Base-by-base conservation (phyloP, 1,140 invertebrate species). In the Cydia pomonella region DNA sequence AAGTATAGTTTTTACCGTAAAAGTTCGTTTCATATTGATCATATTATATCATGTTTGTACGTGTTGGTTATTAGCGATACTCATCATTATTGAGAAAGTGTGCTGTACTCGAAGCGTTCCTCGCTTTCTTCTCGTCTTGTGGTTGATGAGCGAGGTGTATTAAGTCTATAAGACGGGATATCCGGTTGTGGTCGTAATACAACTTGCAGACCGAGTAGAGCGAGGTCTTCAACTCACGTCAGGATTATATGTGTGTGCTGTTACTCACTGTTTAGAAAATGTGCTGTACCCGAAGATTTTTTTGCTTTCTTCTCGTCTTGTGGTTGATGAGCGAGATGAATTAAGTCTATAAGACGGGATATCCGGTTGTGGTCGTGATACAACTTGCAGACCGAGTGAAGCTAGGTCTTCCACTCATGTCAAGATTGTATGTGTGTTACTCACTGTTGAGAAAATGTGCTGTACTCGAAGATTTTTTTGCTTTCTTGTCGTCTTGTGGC, bases 161-260 rank as follows among this genome's bases (percentile, higher is more conserved):
- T 81, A 95, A 94, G 79, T 96, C 96, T 95, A 97, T 97, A 73
- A 97, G 92, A 90, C 96, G 95, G 76, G 95, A 96, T 79, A 97
- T 96, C 74, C 95, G 92, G 88, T 95, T 95, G 78, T 94, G 94
- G 78, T 95, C 94, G 74, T 95, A 6, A 33, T 33, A 33, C 10
- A 44, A 44, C 41, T 44, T 44, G 12, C 38, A 10, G 38, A 13
- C 38, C 38, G 38, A 41, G 9, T 41, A 2, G 12, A 41, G 38
- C 38, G 38, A 41, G 38, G 38, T 13, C 38, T 1, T 41, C 12
- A 13, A 41, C 10, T 41, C 0, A 6, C 6, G 29, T 33, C 29
- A 6, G 6, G 29, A 6, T 33, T 33, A 6, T 33, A 33, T 33
- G 6, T n/a, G n/a, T n/a, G n/a, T n/a, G n/a, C n/a, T n/a, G n/a